A percentile compares a stretch with the other conserved stretches of the same genome.
phyloP scores from a whole-genome alignment of 2,888 invertebrate species.

The Dilophus febrilis region DNA sequence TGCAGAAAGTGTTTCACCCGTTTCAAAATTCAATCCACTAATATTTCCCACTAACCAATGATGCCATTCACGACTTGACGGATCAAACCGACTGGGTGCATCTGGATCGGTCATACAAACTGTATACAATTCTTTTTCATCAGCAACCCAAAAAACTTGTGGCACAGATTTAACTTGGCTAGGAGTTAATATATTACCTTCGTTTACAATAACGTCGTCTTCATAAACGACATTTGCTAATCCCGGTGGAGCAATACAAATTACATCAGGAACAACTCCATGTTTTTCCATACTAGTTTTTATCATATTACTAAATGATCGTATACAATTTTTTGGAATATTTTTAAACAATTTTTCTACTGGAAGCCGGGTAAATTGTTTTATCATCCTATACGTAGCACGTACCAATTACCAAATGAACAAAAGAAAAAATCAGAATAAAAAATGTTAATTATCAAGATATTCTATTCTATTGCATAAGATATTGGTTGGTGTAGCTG shows the following conservation, averaged over 20 bases:
- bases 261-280: slow-evolving; percentile 11
- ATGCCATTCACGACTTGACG: slow-evolving; percentile 70
- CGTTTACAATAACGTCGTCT: slow-evolving; percentile 32
- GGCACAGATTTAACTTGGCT: slow-evolving; percentile 34
- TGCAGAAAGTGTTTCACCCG: slow-evolving; percentile 37
- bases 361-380: no score
- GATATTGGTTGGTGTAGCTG: no score
- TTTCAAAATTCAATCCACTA: slow-evolving; percentile 31
- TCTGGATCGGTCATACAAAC: slow-evolving; percentile 56
- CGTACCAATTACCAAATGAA: no score
- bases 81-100: slow-evolving; percentile 66
- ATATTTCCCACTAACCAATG: slow-evolving; percentile 86
- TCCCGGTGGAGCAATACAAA: slow-evolving; percentile 9
- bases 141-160: slow-evolving; percentile 17
- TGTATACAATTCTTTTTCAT: slow-evolving; percentile 17
- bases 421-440: no score
- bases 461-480: no score
- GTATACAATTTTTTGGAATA: no score
- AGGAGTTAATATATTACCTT: slow-evolving; percentile 59
- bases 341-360: no score
- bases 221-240: slow-evolving; percentile 25
- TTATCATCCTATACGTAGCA: no score
- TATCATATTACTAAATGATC: no score
- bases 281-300: slow-evolving; percentile 18
- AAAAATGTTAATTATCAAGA: no score